Evolutionary conservation across 1,140 invertebrate species (phyloP), one percentile per base, ranked within the genome.

Genomic region (Dreissena rostriformis): DNA sequence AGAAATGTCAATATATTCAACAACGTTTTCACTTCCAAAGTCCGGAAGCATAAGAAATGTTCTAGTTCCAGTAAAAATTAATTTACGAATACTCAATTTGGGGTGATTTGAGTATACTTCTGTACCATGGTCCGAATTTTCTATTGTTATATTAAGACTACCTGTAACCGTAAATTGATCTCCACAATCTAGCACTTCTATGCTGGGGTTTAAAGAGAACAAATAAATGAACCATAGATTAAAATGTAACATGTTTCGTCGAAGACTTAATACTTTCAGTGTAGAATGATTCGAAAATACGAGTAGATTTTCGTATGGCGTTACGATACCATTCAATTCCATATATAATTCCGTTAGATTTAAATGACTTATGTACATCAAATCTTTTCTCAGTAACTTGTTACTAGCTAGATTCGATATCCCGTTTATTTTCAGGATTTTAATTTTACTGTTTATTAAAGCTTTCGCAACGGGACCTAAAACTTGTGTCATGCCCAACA

Each of bases 1-100:
- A 22, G 79, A 81, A 22, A 81, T 53, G 73, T 81, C 79, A 7
- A 72, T 72, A n/a, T 39, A 65, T 52, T 57, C 29, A 51, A 81
- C 52, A 52, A 63, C 53, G 39, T 81, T 81, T 51, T 26, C 8
- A 4, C 57, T 81, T 17, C 39, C 39, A 19, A 81, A 81, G 51
- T 81, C 39, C 22, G 73, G 15, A 28, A 61, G 39, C 29, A 26
- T 51, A 5, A 73, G 4, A 29, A 52, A 22, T 8, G 67, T 65
- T 57, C 55, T 14, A 66, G 68, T 81, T 49, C 68, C 79, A 51
- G 28, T 72, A 39, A 29, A 73, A 14, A 73, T 72, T 7, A 81
- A 51, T 66, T 65, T 49, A 52, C 65, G 29, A 24, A 81, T 57
- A 14, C 49, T 53, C 7, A 80, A 52, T 52, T 17, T 51, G 29